Evolutionary conservation across 2,888 invertebrate species (phyloP), one percentile per base, ranked within the genome.

Genomic region (Callyntrura sp.): DNA sequence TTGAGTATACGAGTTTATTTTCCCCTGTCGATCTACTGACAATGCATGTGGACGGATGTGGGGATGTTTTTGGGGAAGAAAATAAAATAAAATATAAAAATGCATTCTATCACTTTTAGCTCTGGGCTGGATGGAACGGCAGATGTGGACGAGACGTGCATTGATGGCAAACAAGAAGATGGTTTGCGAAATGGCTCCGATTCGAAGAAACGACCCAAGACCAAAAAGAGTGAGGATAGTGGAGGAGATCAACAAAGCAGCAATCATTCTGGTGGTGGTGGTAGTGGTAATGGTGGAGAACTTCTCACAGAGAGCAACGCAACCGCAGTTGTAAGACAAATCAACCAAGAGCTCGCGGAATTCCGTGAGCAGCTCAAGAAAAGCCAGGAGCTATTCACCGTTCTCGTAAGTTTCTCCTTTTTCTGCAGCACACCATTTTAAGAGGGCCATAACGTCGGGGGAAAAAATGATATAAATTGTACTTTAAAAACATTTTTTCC

Each of bases 291-390:
- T 25, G 91, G 68, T n/a, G 70, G 25, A 14, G 23, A 28, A 0
- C 51, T 68, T 55, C 70, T 88, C 17, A 60, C 88, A 2, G 73
- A 88, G 35, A 81, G 81, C 57, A 87, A 83, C 76, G 79, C 84
- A 12, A 88, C 83, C 14, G 88, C 88, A 23, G 90, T 93, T 17
- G 93, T 93, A 9, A 91, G 91, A 5, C 85, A 93, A 65, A 93
- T 93, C 51, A 90, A 92, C 70, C 90, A 93, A 85, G 93, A 93
- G 78, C 85, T 93, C 60, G 91, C 92, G 20, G 93, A 93, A 81
- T 93, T 93, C 73, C 83, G 92, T n/a, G 86, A 91, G 28, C 93
- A 93, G 78, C 91, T 93, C 79, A 93, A 93, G 51, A 92, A 92
- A 55, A 93, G 92, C 84, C 93, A 93, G 65, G 93, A 93, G 85